Evolutionary conservation across 2,113 vertebrate species (phyloP).

Genomic region (Morone saxatilis): DNA sequence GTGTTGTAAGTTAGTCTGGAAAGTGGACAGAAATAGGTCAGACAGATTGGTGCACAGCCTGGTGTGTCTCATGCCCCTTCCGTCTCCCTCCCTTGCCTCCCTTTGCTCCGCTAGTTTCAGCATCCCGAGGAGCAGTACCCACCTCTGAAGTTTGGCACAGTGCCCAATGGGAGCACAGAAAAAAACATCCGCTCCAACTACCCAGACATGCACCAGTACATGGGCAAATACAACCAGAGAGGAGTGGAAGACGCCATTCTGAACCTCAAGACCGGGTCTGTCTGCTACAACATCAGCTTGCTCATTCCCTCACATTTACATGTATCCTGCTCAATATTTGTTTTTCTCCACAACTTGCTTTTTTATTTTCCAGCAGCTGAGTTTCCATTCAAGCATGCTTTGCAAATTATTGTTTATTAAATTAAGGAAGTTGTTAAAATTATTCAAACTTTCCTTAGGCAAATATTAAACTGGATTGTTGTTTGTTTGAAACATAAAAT

Average conservation of each 20-base stretch:
- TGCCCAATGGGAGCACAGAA: slow-evolving; percentile 95
- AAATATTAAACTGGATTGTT: neutral
- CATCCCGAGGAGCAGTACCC: slow-evolving; percentile 94
- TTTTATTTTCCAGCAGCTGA: neutral
- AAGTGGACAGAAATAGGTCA: slow-evolving; percentile 80
- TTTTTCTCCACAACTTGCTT: neutral
- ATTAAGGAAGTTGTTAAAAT: neutral
- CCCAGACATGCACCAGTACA: slow-evolving; percentile 95
- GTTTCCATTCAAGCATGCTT: slow-evolving; percentile 14
- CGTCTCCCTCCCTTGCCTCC: slow-evolving; percentile 55
- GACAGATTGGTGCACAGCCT: slow-evolving; percentile 79
- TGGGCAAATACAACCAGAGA: slow-evolving; percentile 95
- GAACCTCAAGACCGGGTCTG: slow-evolving; percentile 93
- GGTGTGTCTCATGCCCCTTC: slow-evolving; percentile 73
- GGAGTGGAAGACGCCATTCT: slow-evolving; percentile 93
- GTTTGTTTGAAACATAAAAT: neutral
- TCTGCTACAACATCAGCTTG: slow-evolving; percentile 7
- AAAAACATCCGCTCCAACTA: slow-evolving; percentile 97
- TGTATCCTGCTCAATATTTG: neutral
- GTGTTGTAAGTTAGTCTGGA: slow-evolving; percentile 68
- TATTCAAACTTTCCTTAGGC: slow-evolving; percentile 21
- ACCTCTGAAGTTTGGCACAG: slow-evolving; percentile 93
- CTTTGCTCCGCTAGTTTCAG: slow-evolving; percentile 87
- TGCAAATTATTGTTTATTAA: neutral
- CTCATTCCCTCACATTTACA: neutral